Evolutionary conservation across 2,888 invertebrate genomes (phyloP).

Genomic region (Tetragnatha montana): DNA sequence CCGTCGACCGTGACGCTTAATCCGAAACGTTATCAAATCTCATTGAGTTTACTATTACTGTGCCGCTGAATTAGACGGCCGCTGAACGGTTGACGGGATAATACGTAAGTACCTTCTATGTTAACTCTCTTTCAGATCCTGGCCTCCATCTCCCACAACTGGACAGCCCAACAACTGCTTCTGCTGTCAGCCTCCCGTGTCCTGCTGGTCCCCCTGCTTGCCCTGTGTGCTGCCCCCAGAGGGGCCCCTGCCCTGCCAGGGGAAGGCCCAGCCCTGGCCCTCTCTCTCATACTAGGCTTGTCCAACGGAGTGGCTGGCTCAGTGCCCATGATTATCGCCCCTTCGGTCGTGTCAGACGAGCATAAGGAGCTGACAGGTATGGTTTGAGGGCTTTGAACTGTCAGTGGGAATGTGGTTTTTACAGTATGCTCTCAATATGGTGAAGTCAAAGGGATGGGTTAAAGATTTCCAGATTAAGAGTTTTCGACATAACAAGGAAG

Average conservation of each 20-base stretch:
- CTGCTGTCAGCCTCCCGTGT: slow-evolving; percentile 85
- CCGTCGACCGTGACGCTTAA: too few relatives aligned
- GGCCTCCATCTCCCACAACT: slow-evolving; percentile 87
- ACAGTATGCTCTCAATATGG: too few relatives aligned
- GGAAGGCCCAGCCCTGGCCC: slow-evolving; percentile 82
- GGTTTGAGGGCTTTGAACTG: too few relatives aligned
- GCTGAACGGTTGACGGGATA: too few relatives aligned
- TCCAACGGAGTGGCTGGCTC: slow-evolving; percentile 92
- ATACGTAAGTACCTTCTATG: too few relatives aligned
- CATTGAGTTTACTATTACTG: too few relatives aligned
- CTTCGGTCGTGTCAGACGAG: slow-evolving; percentile 88
- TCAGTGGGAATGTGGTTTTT: too few relatives aligned
- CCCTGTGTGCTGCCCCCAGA: slow-evolving; percentile 88
- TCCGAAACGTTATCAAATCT: too few relatives aligned
- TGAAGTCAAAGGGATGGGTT: too few relatives aligned
- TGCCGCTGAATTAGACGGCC: too few relatives aligned
- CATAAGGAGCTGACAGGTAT: slow-evolving; percentile 90
- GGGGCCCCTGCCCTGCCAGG: slow-evolving; percentile 83
- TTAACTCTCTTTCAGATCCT: slow-evolving; percentile 79
- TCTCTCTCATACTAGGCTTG: slow-evolving; percentile 82
- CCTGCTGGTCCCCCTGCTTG: slow-evolving; percentile 86
- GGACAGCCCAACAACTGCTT: slow-evolving; percentile 87
- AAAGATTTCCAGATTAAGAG: too few relatives aligned
- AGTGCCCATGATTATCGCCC: slow-evolving; percentile 93
- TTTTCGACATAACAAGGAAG: too few relatives aligned